Conservation (phyloP, 2,797 vertebrate species). For the Acanthornis magna region DNA sequence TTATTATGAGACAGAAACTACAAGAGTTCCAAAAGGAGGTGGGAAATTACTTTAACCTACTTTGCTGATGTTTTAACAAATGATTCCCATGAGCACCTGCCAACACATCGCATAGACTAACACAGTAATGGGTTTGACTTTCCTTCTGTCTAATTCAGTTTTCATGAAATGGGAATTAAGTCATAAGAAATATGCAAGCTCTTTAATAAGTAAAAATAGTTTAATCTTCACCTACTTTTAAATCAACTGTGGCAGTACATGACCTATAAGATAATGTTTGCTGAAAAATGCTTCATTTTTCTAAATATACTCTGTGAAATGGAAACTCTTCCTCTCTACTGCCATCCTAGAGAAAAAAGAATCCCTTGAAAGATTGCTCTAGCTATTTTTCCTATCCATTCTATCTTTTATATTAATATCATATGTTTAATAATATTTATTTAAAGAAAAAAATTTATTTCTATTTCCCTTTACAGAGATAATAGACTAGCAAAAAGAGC, state of each 20-base stretch:
- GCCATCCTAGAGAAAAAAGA: background rate
- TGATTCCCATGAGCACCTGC: background rate
- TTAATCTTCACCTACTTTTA: constrained; percentile 8
- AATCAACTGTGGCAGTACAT: background rate
- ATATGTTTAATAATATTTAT: background rate
- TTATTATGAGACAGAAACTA: background rate
- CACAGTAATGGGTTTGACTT: background rate
- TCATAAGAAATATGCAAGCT: background rate
- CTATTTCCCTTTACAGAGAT: background rate
- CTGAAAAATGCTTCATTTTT: background rate
- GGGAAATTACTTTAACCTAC: background rate
- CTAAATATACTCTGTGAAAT: background rate
- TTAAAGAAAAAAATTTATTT: background rate
- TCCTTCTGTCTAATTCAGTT: constrained; percentile 24
- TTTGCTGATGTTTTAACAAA: background rate
- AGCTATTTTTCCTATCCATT: background rate
- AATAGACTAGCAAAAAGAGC: background rate
- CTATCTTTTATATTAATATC: background rate
- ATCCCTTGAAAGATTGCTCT: background rate
- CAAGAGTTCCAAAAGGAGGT: background rate
- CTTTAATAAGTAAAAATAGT: constrained; percentile 16
- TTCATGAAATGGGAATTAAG: constrained; percentile 32
- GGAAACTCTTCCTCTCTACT: background rate
- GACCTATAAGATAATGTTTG: background rate
- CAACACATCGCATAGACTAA: background rate